Evolutionary conservation across 2,797 vertebrate species (phyloP).

Genomic region (Gallirallus australis): DNA sequence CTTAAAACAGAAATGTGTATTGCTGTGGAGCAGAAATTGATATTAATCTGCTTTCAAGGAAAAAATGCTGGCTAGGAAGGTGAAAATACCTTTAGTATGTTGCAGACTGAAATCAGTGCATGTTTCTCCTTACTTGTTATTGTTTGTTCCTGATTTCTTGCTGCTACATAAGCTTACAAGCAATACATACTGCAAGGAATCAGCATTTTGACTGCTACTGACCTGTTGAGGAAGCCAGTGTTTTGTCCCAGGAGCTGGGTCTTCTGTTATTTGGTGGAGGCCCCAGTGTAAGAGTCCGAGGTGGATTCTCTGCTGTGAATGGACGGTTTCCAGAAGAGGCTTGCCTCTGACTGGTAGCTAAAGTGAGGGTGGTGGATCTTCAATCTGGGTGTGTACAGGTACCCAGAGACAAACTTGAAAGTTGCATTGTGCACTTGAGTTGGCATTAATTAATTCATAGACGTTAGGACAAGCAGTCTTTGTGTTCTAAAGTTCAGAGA

Average conservation of each 20-base stretch:
- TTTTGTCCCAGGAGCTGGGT: neutral
- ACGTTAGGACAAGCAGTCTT: fast-evolving
- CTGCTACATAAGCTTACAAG: fast-evolving
- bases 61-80: neutral
- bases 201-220: neutral
- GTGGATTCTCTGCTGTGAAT: neutral
- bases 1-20: fast-evolving
- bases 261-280: neutral
- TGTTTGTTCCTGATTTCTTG: neutral
- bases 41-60: neutral
- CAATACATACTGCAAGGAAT: neutral
- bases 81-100: neutral
- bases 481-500: neutral
- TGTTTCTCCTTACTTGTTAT: neutral
- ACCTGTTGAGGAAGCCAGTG: neutral
- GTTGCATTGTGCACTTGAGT: neutral
- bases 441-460: neutral
- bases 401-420: neutral
- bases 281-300: fast-evolving
- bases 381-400: neutral
- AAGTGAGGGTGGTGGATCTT: neutral
- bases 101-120: neutral
- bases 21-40: fast-evolving
- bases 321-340: neutral
- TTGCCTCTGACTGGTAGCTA: neutral